Evolutionary conservation across 2,888 invertebrate genomes (phyloP), one percentile per base, ranked within the genome.

Genomic region (Microchrysa polita): DNA sequence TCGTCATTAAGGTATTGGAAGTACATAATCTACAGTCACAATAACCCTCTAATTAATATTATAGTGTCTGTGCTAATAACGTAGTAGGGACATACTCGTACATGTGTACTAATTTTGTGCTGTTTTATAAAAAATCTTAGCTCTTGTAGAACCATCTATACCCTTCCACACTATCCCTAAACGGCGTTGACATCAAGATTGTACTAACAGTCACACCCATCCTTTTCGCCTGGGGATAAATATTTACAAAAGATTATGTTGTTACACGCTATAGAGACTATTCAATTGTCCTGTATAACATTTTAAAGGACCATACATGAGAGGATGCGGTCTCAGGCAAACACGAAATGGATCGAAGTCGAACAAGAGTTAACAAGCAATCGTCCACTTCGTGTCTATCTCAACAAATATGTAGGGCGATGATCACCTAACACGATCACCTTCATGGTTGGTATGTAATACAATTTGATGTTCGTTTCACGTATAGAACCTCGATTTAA

Each of bases 171-270:
- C 27, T 2, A 34, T 5, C 7, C 27, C 27, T 34, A 34, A 34
- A 2, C 60, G 34, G 22, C 59, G 57, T 48, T 16, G 34, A 71
- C 42, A 60, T 16, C 12, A 48, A 59, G 59, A 60, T 5, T 34
- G 27, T 34, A 59, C 27, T 60, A 59, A 60, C 18, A 44, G 27
- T n/a, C 57, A 60, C 60, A 72, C 60, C 61, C 48, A 16, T 72
- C 48, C 60, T 59, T 71, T 44, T 20, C 42, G 57, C 67, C 72
- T 20, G 23, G 10, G 71, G 71, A 69, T 73, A 75, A 75, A 75
- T 75, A 75, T 75, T 75, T 75, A 73, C 67, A 60, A 65, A 65
- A 73, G 69, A 75, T 75, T 75, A 75, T 75, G 69, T 59, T 73
- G 72, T 73, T 75, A 71, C 71, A 73, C 73, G 53, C 73, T 27